A percentile compares a stretch with the other conserved stretches of the same genome.
Evolutionary conservation across 2,113 vertebrate species (phyloP).

Genomic region (Cisticola juncidis): DNA sequence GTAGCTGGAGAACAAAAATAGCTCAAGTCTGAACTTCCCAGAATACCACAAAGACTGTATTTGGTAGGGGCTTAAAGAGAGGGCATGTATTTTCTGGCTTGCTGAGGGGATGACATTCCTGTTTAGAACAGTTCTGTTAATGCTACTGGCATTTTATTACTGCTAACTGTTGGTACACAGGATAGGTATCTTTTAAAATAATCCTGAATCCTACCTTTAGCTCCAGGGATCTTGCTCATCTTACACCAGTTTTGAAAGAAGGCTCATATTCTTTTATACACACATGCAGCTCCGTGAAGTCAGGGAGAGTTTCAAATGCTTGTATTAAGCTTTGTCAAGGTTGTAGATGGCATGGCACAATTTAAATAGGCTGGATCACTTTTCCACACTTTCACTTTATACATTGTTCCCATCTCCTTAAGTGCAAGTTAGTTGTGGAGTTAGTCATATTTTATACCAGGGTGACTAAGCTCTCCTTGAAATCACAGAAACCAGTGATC

Average conservation of each 20-base stretch:
- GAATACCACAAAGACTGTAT: not conserved
- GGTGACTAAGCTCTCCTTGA: not conserved
- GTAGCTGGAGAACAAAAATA: constrained; percentile 18
- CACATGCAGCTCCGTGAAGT: not conserved
- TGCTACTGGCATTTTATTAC: not conserved
- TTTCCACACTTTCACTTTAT: not conserved
- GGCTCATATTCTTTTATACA: not conserved
- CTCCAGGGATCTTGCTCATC: not conserved
- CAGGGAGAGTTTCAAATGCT: not conserved
- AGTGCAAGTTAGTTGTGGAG: not conserved
- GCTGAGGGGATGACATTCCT: not conserved
- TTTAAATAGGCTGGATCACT: not conserved
- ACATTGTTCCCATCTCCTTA: not conserved
- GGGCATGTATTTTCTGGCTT: not conserved
- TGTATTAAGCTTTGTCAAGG: not conserved
- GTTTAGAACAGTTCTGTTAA: not conserved
- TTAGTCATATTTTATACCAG: not conserved
- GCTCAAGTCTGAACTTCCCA: not conserved
- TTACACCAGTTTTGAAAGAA: not conserved
- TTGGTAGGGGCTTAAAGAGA: not conserved
- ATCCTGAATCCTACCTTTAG: not conserved
- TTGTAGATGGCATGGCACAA: not conserved
- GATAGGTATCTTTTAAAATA: not conserved
- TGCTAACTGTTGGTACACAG: not conserved
- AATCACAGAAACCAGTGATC: not conserved